Evolutionary conservation across 2,797 vertebrate genomes (phyloP).

Genomic region (Megaceryle alcyon): DNA sequence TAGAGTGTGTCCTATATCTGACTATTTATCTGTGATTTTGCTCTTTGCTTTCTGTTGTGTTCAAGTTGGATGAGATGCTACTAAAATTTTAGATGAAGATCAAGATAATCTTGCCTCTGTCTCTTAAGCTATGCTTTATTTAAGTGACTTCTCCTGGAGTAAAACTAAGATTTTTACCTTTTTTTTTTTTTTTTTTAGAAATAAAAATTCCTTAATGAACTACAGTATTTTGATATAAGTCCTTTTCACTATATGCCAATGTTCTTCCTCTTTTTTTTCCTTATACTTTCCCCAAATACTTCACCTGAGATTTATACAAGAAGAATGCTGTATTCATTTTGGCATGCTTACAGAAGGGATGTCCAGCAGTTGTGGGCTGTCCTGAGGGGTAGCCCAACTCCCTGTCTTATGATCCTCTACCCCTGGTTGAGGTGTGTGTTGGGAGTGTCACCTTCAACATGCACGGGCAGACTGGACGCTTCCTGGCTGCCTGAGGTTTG

Average conservation of each 20-base stretch:
- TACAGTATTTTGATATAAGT: background rate
- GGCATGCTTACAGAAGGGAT: background rate
- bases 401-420: background rate
- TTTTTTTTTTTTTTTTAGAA: background rate
- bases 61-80: background rate
- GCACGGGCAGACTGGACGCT: accelerated
- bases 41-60: background rate
- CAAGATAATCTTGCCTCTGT: background rate
- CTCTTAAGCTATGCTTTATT: background rate
- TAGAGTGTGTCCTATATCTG: background rate
- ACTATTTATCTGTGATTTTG: background rate
- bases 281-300: background rate
- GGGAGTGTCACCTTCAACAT: accelerated
- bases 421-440: accelerated
- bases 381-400: background rate
- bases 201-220: background rate
- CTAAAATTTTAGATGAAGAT: background rate
- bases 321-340: background rate
- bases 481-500: background rate
- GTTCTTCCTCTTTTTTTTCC: background rate
- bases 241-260: background rate
- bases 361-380: accelerated
- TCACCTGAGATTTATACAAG: background rate
- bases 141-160: background rate
- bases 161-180: background rate